A percentile compares a stretch with the other conserved stretches of the same genome.
These are phyloP conservation scores for Alligator sinensis DNA, from an alignment of 2,113 vertebrate species.

Conservation along the genomic window DNA sequence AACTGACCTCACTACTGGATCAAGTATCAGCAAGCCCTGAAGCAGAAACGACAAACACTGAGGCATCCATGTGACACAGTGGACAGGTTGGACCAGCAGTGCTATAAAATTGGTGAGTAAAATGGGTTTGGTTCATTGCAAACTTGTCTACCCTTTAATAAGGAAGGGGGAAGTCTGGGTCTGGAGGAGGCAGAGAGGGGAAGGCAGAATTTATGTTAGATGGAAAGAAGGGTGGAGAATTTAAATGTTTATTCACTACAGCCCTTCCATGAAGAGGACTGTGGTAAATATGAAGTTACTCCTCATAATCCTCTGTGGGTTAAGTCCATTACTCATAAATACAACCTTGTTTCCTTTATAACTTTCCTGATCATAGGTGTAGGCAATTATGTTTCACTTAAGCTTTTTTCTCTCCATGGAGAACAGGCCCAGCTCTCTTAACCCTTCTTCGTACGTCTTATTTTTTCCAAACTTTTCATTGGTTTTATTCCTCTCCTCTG, in stretches of 20 bases:
- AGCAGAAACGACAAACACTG: neutral
- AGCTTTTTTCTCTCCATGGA: fast-evolving
- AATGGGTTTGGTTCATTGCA: neutral
- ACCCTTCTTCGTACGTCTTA: neutral
- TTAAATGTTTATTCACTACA: neutral
- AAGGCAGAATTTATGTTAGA: neutral
- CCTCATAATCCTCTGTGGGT: neutral
- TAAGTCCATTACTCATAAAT: neutral
- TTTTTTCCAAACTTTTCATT: neutral
- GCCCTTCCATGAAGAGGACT: neutral
- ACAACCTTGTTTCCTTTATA: neutral
- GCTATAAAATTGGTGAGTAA: neutral
- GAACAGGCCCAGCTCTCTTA: neutral
- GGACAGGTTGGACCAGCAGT: neutral
- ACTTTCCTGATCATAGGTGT: neutral
- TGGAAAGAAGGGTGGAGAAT: neutral
- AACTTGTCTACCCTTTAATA: neutral
- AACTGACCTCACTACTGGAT: neutral
- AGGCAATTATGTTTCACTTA: neutral
- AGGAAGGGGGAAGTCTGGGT: neutral
- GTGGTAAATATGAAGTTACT: neutral
- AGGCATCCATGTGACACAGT: neutral
- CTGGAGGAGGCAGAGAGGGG: neutral
- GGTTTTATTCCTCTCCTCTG: neutral
- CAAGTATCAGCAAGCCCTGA: neutral